phyloP scores from a whole-genome alignment of 2,888 invertebrate species.

The Parnassius mnemosyne region DNA sequence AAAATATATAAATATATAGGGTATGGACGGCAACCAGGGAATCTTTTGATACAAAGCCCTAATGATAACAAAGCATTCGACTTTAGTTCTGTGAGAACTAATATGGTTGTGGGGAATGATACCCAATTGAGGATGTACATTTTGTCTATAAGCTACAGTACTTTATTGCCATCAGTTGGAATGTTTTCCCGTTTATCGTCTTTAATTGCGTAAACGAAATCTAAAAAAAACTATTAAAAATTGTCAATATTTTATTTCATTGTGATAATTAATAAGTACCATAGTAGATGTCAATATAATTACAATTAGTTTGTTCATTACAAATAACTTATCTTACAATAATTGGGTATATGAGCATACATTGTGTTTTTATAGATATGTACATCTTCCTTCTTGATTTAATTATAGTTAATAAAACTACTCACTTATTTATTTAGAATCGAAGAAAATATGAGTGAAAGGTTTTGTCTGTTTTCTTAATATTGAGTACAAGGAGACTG shows the following conservation, averaged over 20 bases:
- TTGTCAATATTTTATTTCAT: slow-evolving; percentile 62
- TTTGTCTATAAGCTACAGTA: neutral
- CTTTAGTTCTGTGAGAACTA: too few relatives aligned
- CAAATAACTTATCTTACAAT: slow-evolving; percentile 55
- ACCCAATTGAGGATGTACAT: too few relatives aligned
- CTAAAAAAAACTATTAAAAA: slow-evolving; percentile 41
- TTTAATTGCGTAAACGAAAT: neutral
- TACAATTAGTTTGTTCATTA: slow-evolving; percentile 58
- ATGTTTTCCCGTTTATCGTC: neutral
- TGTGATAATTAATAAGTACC: slow-evolving; percentile 75
- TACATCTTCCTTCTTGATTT: slow-evolving; percentile 55
- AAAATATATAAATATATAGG: too few relatives aligned
- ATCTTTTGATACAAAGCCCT: too few relatives aligned
- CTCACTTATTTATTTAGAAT: slow-evolving; percentile 14
- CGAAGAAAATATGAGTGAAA: slow-evolving; percentile 26
- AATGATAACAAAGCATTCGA: too few relatives aligned
- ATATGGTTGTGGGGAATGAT: too few relatives aligned
- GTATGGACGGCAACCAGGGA: too few relatives aligned
- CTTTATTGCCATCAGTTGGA: neutral
- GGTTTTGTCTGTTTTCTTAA: slow-evolving; percentile 24
- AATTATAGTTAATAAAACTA: slow-evolving; percentile 43
- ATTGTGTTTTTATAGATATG: slow-evolving; percentile 66
- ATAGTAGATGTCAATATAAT: slow-evolving; percentile 68
- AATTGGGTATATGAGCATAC: slow-evolving; percentile 66
- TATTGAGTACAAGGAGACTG: slow-evolving; percentile 18